Conservation (phyloP, 2,113 vertebrate genomes). For the Bubo scandiacus region DNA sequence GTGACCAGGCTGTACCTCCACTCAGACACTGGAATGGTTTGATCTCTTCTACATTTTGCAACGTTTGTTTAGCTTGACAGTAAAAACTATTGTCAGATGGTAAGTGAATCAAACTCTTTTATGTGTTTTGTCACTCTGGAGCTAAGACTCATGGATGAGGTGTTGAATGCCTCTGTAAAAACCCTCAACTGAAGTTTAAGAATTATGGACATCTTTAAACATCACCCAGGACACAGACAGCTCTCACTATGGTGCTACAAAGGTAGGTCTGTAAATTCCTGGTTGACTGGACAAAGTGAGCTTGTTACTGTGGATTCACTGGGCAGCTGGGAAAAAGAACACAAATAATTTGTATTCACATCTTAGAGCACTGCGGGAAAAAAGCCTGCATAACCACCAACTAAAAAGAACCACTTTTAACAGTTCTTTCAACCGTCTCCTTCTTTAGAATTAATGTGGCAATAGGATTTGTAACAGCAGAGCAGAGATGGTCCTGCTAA, state of each 20-base stretch:
- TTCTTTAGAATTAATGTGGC: neutral
- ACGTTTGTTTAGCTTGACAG: neutral
- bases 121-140: neutral
- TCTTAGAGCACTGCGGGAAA: neutral
- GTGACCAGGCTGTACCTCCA: neutral
- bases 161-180: neutral
- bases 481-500: neutral
- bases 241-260: neutral
- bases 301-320: neutral
- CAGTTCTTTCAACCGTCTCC: neutral
- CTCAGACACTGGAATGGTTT: neutral
- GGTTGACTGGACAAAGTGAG: neutral
- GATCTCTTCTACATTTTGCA: neutral
- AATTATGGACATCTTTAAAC: neutral
- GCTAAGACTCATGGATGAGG: neutral
- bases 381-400: neutral
- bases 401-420: neutral
- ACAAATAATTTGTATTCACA: slow-evolving; percentile 7
- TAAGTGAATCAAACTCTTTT: neutral
- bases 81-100: neutral
- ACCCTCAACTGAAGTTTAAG: neutral
- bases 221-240: neutral
- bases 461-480: neutral
- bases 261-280: neutral
- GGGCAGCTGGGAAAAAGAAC: neutral